phyloP scores from a whole-genome alignment of 2,113 vertebrate species.

The Aplodontia rufa region DNA sequence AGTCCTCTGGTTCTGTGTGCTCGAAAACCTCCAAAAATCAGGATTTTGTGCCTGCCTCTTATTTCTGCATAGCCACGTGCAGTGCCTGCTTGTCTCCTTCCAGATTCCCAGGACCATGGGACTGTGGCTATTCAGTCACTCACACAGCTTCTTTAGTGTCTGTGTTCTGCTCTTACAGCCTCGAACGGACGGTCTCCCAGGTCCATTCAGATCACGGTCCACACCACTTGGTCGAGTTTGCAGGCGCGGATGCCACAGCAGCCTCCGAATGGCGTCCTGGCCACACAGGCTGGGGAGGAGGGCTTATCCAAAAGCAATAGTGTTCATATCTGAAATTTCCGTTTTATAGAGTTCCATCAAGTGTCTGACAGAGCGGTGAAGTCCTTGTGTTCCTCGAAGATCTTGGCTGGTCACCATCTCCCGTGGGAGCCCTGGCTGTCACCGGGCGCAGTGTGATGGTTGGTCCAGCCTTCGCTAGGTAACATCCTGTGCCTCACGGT shows the following conservation, averaged over 20 bases:
- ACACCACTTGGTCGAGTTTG: not conserved
- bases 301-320: not conserved
- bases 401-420: too few species aligned
- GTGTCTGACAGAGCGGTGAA: not conserved
- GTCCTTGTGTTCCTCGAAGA: not conserved
- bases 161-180: not conserved
- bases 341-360: not conserved
- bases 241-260: too few species aligned
- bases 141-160: not conserved
- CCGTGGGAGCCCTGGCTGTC: too few species aligned
- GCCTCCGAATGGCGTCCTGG: too few species aligned
- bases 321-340: not conserved
- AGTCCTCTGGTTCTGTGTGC: not conserved
- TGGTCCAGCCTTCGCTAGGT: too few species aligned
- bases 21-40: conserved; percentile 14
- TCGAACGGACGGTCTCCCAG: too few species aligned
- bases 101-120: not conserved
- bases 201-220: too few species aligned
- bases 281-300: not conserved
- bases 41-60: not conserved
- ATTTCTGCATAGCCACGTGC: not conserved
- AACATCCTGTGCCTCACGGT: too few species aligned
- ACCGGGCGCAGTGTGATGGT: too few species aligned
- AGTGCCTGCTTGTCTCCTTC: not conserved
- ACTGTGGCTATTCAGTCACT: not conserved